Evolutionary conservation across 2,888 invertebrate species (phyloP).

Genomic region (Heterodera filipjevi): DNA sequence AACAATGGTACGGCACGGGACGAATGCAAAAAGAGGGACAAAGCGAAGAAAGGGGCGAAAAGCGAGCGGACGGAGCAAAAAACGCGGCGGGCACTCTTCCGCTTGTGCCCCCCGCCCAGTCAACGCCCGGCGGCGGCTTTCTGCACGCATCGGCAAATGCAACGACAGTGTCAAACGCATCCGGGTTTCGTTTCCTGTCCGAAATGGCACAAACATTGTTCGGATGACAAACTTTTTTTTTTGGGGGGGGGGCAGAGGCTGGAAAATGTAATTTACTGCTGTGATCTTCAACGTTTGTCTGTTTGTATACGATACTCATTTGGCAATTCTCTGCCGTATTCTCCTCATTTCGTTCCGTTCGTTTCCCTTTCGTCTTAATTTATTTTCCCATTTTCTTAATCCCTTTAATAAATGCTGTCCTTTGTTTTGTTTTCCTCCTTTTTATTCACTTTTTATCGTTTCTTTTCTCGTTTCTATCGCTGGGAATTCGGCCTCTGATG

Average conservation of each 20-base stretch:
- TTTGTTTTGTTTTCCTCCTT: too few species aligned
- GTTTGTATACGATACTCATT: background rate
- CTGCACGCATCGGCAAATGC: background rate
- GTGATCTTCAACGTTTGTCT: background rate
- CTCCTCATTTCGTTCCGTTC: too few species aligned
- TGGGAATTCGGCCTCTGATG: background rate
- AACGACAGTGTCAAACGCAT: conserved; percentile 6
- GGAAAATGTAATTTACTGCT: background rate
- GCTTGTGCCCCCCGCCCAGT: background rate
- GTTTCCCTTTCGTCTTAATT: too few species aligned
- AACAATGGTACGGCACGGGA: background rate
- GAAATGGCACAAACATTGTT: conserved; percentile 40
- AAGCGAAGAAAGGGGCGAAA: background rate
- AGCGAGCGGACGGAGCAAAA: background rate
- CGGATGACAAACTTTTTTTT: conserved; percentile 29
- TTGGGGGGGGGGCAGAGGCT: background rate
- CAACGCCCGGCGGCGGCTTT: background rate
- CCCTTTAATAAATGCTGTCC: too few species aligned
- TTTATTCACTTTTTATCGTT: background rate
- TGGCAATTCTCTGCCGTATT: too few species aligned
- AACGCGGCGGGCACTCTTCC: background rate
- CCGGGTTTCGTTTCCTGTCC: conserved; percentile 37
- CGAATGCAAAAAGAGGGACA: background rate
- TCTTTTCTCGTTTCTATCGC: background rate
- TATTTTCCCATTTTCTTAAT: too few species aligned